Base-by-base conservation (phyloP, 2,797 vertebrate species). In the Hyperoplus lanceolatus region DNA sequence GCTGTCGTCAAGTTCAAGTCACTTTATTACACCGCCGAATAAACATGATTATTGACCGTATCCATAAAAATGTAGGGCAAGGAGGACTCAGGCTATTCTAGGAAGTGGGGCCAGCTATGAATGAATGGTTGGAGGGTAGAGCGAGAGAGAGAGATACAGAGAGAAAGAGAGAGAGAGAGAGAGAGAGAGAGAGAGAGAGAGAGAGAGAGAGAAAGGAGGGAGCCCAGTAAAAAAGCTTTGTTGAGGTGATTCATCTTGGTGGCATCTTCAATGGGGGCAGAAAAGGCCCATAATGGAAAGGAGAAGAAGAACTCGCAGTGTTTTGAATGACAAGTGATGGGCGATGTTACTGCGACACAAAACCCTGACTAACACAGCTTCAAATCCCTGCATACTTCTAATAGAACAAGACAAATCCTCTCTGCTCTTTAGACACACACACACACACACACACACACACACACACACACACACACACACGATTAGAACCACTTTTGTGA, bases 161-260 rank as follows among this genome's bases (percentile, higher is more conserved):
- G 29, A 29, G 29, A 29, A 3, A 29, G 29, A 21, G 21, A 21
- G 21, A 21, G 21, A 21, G 21, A 21, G 1, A 21, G 21, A 21
- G 21, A 21, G 21, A 21, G 21, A 21, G 21, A 21, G 21, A 21
- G 21, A 21, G 21, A 21, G 21, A 21, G 21, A 21, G 21, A 21
- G 21, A 21, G 21, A 21, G 21, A 21, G 21, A 21, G 21, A 21
- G 21, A 21, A 2, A 21, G 21, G 53, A 73, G 56, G n/a, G 64
- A 75, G 65, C 53, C 49, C 64, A 48, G 79, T 79, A 45, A 75
- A 83, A 68, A 70, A 18, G 65, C 67, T 81, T 72, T 80, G 70
- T 74, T 70, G 67, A 85, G 76, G 16, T 88, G 84, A 92, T 68
- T 92, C 86, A 91, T 91, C 75, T 68, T 41, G 15, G 73, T 81